phyloP scores from a whole-genome alignment of 2,888 invertebrate species.

The Cylindroiulus punctatus region DNA sequence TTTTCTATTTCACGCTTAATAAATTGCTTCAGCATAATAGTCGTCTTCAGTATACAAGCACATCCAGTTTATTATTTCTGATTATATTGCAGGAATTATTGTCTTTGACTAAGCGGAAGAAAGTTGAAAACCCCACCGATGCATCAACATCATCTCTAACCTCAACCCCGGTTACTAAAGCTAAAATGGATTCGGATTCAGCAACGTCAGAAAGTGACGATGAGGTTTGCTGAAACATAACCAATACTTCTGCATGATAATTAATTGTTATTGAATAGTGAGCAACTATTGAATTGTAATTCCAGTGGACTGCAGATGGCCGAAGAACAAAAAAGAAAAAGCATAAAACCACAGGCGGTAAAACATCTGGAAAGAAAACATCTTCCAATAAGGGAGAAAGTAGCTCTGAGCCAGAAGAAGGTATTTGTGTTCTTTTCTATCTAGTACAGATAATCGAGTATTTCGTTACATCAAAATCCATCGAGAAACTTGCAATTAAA shows the following conservation, averaged over 20 bases:
- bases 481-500: no score
- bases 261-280: background rate
- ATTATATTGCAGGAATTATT: conserved; percentile 75
- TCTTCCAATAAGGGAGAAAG: conserved; percentile 64
- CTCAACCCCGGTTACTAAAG: background rate
- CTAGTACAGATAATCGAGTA: background rate
- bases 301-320: conserved; percentile 64
- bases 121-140: conserved; percentile 62
- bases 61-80: no score
- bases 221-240: conserved; percentile 61
- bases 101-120: conserved; percentile 82
- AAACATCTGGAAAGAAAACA: conserved; percentile 55
- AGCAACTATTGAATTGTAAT: conserved; percentile 50
- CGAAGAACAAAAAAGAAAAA: conserved; percentile 66
- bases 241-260: background rate
- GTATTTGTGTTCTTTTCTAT: conserved; percentile 64
- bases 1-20: no score
- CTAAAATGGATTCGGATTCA: conserved; percentile 61
- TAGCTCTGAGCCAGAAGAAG: conserved; percentile 85
- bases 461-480: no score
- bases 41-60: no score
- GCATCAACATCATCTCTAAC: conserved; percentile 40
- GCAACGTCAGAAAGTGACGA: conserved; percentile 71
- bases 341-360: conserved; percentile 62
- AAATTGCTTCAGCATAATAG: no score